Base-by-base conservation (phyloP, 2,113 vertebrate genomes). In the Pangasianodon gigas region DNA sequence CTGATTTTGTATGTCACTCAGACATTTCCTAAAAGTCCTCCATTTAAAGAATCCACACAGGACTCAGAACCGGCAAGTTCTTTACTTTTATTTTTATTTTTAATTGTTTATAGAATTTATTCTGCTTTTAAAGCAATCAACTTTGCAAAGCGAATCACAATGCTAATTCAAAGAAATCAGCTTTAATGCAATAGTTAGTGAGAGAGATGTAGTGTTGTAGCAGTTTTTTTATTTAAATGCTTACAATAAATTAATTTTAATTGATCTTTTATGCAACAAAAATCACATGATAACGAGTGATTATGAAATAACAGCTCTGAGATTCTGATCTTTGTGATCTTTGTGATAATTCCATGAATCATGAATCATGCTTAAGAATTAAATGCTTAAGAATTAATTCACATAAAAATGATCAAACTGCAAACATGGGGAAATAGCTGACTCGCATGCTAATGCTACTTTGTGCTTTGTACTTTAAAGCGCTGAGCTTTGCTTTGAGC, bases 41-140 rank as follows among this genome's bases (percentile, higher is more conserved):
- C 82, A 37, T 11, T 44, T 29, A 84, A 84, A 84, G 82, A 84
- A 44, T 26, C 41, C 37, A 46, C 82, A 62, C 82, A 29, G 82
- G 82, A 84, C 37, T 26, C 56, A 4, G 82, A 84, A 62, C 37
- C 82, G 82, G 82, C 82, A 84, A 84, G 82, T 84, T 83, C 32
- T 41, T 58, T 32, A 3, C 19, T 41, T 29, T 16, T 32, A 18
- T 48, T 51, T 48, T 56, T 19, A 56, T 48, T 51, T 48, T 51
- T 48, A 7, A 8, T 11, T 41, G 6, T 32, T 52, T 19, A 4
- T 84, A 41, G 54, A 41, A 60, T 84, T 21, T 11, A 60, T 60
- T 44, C 4, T 58, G 32, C 1, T 60, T 0, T 13, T 58, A 41
- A 84, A 41, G 0, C 9, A 11, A 58, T 44, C 37, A 7, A 1